Conservation (phyloP, 2,888 invertebrate genomes). For the Pheosia gnoma region DNA sequence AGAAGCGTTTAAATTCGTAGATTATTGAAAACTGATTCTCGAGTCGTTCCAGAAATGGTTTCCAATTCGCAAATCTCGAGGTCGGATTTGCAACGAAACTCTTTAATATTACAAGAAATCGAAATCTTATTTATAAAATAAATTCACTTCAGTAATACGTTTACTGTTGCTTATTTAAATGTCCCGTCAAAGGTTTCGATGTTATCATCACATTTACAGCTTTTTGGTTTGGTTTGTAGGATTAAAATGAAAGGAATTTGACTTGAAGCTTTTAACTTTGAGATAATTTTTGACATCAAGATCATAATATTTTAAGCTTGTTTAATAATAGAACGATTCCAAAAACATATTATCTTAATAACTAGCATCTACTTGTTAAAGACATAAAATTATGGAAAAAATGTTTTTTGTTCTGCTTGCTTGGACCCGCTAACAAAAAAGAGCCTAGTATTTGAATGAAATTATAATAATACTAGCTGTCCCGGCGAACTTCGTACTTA, state of each 20-base stretch:
- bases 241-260: slow-evolving; percentile 6
- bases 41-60: slow-evolving; percentile 51
- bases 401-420: no score
- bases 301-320: no score
- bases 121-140: slow-evolving; percentile 19
- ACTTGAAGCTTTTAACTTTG: neutral
- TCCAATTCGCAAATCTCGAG: slow-evolving; percentile 55
- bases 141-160: slow-evolving; percentile 9
- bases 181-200: neutral
- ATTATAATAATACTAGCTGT: no score
- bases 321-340: no score
- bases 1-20: slow-evolving; percentile 44
- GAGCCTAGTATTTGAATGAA: no score
- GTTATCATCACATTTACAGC: slow-evolving; percentile 6
- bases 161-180: slow-evolving; percentile 9
- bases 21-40: slow-evolving; percentile 70
- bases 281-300: no score
- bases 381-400: no score
- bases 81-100: slow-evolving; percentile 42
- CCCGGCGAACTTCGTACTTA: no score
- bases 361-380: no score
- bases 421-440: no score
- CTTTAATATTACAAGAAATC: slow-evolving; percentile 48
- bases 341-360: no score
- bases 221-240: neutral